Percentiles rank a stretch among this genome's conserved stretches.
Conservation (phyloP, 2,113 vertebrate genomes). For the Ondatra zibethicus region DNA sequence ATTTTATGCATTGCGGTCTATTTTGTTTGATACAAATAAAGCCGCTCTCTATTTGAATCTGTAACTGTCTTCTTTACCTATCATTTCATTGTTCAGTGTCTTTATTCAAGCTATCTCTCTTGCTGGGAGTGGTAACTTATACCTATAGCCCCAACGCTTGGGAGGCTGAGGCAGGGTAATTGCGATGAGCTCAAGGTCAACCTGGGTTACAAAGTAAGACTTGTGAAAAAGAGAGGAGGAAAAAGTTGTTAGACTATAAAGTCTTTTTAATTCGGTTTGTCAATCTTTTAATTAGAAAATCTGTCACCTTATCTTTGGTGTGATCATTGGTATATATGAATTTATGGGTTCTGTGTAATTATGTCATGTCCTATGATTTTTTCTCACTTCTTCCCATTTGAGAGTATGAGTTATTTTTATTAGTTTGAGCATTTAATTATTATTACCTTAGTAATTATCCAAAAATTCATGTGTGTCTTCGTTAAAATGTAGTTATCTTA, state of each 20-base stretch:
- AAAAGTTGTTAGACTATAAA: neutral
- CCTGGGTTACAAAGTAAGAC: neutral
- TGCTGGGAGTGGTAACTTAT: neutral
- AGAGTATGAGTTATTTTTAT: neutral
- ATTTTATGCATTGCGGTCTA: neutral
- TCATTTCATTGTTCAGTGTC: neutral
- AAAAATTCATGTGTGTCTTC: constrained; percentile 8
- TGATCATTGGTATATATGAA: neutral
- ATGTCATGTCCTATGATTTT: neutral
- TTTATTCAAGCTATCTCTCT: neutral
- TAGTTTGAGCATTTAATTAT: neutral
- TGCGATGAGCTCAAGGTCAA: neutral
- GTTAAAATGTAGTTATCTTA: constrained; percentile 23
- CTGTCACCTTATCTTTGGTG: neutral
- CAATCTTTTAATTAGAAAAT: neutral
- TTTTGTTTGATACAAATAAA: constrained; percentile 20
- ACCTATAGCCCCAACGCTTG: neutral
- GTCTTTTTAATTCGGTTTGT: constrained; percentile 9
- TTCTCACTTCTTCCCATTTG: neutral
- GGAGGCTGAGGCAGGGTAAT: neutral
- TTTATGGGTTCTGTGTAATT: neutral
- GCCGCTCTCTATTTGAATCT: constrained; percentile 3
- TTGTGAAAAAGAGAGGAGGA: neutral
- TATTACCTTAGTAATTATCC: neutral
- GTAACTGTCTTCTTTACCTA: neutral